Percentiles rank a stretch among this genome's conserved stretches.
Evolutionary conservation across 2,797 vertebrate genomes (phyloP).

Genomic region (Gambelia wislizenii): DNA sequence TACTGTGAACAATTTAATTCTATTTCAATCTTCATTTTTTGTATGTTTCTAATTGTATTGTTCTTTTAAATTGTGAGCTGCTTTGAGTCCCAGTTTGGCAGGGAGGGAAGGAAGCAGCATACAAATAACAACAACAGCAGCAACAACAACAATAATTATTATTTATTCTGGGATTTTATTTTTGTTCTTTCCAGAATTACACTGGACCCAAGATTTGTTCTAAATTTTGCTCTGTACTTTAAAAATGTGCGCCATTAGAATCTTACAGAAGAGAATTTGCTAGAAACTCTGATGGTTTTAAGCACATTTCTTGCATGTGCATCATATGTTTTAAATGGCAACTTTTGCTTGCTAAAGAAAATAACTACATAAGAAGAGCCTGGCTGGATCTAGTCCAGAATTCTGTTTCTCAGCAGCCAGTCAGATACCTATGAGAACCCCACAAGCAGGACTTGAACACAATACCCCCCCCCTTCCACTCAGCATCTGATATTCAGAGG

Average conservation of each 20-base stretch:
- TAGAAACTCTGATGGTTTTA: not conserved
- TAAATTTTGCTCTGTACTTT: not conserved
- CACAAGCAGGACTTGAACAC: not conserved
- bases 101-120: too few species aligned
- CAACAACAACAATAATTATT: too few species aligned
- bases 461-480: too few species aligned
- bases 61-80: too few species aligned
- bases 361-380: not conserved
- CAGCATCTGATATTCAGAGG: not conserved
- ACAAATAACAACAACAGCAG: too few species aligned
- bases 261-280: not conserved
- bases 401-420: not conserved
- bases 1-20: too few species aligned
- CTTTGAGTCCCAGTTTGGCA: too few species aligned
- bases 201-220: not conserved
- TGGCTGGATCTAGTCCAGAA: not conserved
- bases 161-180: not conserved
- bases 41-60: too few species aligned
- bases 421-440: not conserved
- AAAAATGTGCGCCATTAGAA: not conserved
- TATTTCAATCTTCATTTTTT: too few species aligned
- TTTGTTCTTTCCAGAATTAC: constrained; percentile 16
- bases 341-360: not conserved
- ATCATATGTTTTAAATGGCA: not conserved
- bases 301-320: not conserved